Percentiles rank a stretch among this genome's conserved stretches.
phyloP scores from a whole-genome alignment of 2,888 invertebrate species.

The Drosophila limbata region DNA sequence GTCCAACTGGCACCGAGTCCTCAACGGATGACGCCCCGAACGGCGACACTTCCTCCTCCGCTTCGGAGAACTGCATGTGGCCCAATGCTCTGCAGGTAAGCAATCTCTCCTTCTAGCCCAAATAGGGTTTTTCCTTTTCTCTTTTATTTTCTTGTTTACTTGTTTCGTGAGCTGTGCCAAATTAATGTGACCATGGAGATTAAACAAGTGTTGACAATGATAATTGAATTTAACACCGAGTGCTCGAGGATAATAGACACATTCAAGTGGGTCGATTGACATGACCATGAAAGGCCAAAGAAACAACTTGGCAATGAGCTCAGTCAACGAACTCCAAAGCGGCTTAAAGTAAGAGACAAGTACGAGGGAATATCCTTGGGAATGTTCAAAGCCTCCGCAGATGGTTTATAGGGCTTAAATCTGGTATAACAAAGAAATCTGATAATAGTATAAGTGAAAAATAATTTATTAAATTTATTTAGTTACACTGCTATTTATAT shows the following conservation, averaged over 20 bases:
- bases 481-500: no score
- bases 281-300: neutral
- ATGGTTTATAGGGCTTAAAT: no score
- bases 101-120: neutral
- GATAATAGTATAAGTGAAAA: no score
- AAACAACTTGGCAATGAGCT: neutral
- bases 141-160: constrained; percentile 4
- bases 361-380: neutral
- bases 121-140: neutral
- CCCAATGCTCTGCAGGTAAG: constrained; percentile 92
- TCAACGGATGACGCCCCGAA: constrained; percentile 45
- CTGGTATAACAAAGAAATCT: no score
- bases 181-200: constrained; percentile 25
- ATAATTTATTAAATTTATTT: no score
- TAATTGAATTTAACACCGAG: constrained; percentile 19
- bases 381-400: neutral
- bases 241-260: constrained; percentile 1
- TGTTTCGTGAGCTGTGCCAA: constrained; percentile 6
- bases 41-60: constrained; percentile 63
- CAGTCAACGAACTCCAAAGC: constrained; percentile 4
- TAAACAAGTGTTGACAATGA: constrained; percentile 21
- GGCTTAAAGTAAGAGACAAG: neutral
- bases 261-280: constrained; percentile 3
- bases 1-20: constrained; percentile 37
- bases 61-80: constrained; percentile 88